phyloP scores from a whole-genome alignment of 2,888 invertebrate genomes.

The Anagyrus pseudococci region DNA sequence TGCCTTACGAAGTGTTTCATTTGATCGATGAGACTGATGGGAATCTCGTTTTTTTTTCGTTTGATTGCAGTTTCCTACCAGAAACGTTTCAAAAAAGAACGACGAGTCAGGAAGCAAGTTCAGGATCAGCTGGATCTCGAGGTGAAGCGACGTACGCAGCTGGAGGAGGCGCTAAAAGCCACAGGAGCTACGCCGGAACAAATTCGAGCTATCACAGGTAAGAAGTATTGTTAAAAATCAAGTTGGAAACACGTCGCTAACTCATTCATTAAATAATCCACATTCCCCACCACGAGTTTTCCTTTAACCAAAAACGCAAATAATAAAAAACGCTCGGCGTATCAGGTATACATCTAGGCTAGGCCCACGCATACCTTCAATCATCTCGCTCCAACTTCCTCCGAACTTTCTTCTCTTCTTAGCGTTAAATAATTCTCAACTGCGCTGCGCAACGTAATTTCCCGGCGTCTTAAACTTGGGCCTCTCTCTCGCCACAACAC shows the following conservation, averaged over 20 bases:
- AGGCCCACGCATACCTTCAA: too few relatives aligned
- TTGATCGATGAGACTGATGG: not conserved
- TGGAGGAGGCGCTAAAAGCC: conserved; percentile 81
- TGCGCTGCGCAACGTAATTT: too few relatives aligned
- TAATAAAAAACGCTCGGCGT: too few relatives aligned
- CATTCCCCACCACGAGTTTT: not conserved
- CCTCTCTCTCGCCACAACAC: not conserved
- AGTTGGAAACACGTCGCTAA: too few relatives aligned
- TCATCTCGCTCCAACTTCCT: not conserved
- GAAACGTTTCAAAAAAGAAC: conserved; percentile 88
- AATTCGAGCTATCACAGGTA: conserved; percentile 81
- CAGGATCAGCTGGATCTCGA: conserved; percentile 87
- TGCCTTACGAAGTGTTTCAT: too few relatives aligned
- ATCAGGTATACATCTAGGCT: too few relatives aligned
- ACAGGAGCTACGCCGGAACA: conserved; percentile 79
- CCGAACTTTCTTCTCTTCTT: not conserved
- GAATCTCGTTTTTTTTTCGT: not conserved
- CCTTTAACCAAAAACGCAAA: too few relatives aligned
- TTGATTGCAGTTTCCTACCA: conserved; percentile 82
- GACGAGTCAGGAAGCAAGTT: conserved; percentile 79
- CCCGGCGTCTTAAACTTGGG: too few relatives aligned
- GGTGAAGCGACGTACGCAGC: conserved; percentile 78
- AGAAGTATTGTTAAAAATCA: not conserved
- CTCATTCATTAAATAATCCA: too few relatives aligned
- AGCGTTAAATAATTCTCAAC: too few relatives aligned